These are phyloP conservation scores for Drosophila littoralis DNA, from an alignment of 1,140 invertebrate species.

Conservation along the genomic window DNA sequence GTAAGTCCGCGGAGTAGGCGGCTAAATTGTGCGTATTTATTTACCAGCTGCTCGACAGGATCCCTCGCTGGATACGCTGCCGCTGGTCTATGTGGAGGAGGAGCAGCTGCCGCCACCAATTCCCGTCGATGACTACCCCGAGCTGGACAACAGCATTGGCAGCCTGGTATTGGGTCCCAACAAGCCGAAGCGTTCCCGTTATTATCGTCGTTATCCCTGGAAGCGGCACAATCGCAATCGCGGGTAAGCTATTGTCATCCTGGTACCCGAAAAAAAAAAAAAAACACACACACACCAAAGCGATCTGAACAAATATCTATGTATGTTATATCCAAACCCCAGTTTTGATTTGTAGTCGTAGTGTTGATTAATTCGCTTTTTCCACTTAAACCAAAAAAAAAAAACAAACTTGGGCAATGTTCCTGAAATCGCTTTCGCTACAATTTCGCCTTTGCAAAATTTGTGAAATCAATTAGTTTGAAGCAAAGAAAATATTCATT, in stretches of 20 bases:
- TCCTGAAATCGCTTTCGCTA: conserved; percentile 14
- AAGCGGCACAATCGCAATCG: conserved; percentile 85
- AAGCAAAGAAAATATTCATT: not conserved
- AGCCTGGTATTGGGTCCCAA: conserved; percentile 40
- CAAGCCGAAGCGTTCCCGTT: conserved; percentile 85
- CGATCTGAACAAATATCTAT: not conserved
- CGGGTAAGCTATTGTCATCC: conserved; percentile 55
- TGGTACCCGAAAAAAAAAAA: not conserved
- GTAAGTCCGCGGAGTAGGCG: conserved; percentile 35
- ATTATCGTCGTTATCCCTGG: conserved; percentile 87
- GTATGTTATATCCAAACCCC: not conserved
- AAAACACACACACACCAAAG: not conserved
- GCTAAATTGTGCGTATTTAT: not conserved
- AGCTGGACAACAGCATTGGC: conserved; percentile 52
- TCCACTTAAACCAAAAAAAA: conserved; percentile 5
- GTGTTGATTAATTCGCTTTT: conserved; percentile 7
- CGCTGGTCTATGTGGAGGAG: conserved; percentile 85
- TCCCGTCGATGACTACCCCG: conserved; percentile 54
- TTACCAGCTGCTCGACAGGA: conserved; percentile 42
- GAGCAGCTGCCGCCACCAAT: conserved; percentile 24
- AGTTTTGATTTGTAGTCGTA: conserved; percentile 63
- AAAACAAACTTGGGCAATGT: conserved; percentile 9
- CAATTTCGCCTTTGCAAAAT: not conserved
- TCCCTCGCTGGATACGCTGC: conserved; percentile 78
- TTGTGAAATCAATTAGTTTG: not conserved